Evolutionary conservation across 1,140 invertebrate species (phyloP).

Genomic region (Drosophila busckii): DNA sequence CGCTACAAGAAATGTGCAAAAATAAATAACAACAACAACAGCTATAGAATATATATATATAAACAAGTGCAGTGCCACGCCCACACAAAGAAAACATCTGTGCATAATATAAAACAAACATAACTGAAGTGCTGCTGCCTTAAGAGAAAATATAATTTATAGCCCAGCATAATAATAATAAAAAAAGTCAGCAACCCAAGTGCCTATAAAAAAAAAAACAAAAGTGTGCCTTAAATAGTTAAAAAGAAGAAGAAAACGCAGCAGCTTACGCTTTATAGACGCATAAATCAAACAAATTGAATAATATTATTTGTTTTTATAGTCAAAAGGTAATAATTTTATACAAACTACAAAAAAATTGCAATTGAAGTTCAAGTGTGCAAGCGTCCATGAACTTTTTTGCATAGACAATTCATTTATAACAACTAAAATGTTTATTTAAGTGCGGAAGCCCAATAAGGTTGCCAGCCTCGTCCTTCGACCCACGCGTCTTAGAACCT

Average conservation of each 20-base stretch:
- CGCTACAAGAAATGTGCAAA: conserved; percentile 57
- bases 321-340: conserved; percentile 46
- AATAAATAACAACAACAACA: conserved; percentile 26
- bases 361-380: background rate
- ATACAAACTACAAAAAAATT: conserved; percentile 11
- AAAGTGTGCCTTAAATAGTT: conserved; percentile 17
- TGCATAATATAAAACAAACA: background rate
- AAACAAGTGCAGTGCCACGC: conserved; percentile 38
- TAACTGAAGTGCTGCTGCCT: conserved; percentile 12
- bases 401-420: conserved; percentile 45
- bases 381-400: conserved; percentile 14
- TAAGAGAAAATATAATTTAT: conserved; percentile 9
- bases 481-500: conserved; percentile 29
- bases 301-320: conserved; percentile 14
- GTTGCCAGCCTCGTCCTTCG: conserved; percentile 25
- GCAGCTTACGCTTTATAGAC: conserved; percentile 32
- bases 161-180: conserved; percentile 8
- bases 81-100: conserved; percentile 2
- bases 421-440: conserved; percentile 20
- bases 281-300: conserved; percentile 46
- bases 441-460: conserved; percentile 22
- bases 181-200: conserved; percentile 7
- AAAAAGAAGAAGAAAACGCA: background rate
- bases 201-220: conserved; percentile 28
- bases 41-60: conserved; percentile 22